A percentile compares a stretch with the other conserved stretches of the same genome.
Evolutionary conservation across 2,113 vertebrate genomes (phyloP).

Genomic region (Thryonomys swinderianus): DNA sequence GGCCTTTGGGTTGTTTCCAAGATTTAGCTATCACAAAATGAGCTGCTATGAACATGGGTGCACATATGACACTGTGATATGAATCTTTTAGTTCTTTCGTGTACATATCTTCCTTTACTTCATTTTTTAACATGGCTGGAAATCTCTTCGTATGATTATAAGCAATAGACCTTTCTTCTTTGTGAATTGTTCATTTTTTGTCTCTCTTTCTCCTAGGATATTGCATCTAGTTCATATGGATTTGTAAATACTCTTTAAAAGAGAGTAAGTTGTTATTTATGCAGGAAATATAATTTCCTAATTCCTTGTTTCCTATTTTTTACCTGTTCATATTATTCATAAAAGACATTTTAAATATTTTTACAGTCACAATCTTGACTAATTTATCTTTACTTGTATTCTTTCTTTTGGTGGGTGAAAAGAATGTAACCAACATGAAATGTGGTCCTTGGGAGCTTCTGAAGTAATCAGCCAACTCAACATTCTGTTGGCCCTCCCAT

Average conservation of each 20-base stretch:
- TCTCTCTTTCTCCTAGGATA: not conserved
- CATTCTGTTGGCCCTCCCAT: not conserved
- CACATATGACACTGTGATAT: too few species aligned
- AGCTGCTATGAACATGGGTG: too few species aligned
- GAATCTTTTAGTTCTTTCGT: too few species aligned
- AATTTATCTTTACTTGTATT: constrained; percentile 23
- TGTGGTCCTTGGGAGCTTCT: not conserved
- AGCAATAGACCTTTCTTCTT: not conserved
- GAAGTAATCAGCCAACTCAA: not conserved
- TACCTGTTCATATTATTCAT: constrained; percentile 20
- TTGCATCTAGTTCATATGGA: not conserved
- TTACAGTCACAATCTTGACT: not conserved
- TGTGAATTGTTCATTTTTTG: constrained; percentile 20
- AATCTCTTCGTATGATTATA: not conserved
- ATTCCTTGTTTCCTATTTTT: constrained; percentile 25
- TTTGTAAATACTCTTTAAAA: constrained; percentile 2
- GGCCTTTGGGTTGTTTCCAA: too few species aligned
- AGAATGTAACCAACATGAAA: constrained; percentile 26
- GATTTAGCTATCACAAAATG: too few species aligned
- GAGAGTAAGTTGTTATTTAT: not conserved
- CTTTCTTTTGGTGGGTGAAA: constrained; percentile 38
- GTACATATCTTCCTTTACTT: not conserved
- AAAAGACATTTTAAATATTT: constrained; percentile 52
- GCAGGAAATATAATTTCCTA: constrained; percentile 3
- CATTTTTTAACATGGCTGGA: not conserved